Percentiles rank a stretch among this genome's conserved stretches.
Conservation (phyloP, 2,888 invertebrate genomes). For the Trissolcus brochymenae region DNA sequence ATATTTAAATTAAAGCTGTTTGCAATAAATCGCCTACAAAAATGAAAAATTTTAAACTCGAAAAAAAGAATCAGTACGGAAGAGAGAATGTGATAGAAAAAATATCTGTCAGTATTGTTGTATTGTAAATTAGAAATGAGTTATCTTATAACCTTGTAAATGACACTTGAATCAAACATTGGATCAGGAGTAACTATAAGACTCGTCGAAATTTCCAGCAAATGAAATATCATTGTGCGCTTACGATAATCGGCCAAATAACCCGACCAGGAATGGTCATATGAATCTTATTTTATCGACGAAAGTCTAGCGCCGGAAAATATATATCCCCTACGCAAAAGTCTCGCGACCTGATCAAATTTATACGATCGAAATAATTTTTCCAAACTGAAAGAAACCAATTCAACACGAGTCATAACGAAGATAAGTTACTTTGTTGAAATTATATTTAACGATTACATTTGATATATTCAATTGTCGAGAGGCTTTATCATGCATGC, state of each 20-base stretch:
- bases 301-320: conserved; percentile 43
- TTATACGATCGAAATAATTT: conserved; percentile 52
- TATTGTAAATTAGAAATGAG: too few relatives aligned
- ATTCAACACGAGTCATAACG: conserved; percentile 42
- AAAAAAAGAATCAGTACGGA: too few relatives aligned
- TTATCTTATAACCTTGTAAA: too few relatives aligned
- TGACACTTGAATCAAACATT: neutral
- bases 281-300: conserved; percentile 57
- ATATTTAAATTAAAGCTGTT: too few relatives aligned
- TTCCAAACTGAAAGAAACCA: conserved; percentile 54
- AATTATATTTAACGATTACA: conserved; percentile 30
- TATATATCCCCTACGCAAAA: conserved; percentile 49
- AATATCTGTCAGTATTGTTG: too few relatives aligned
- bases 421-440: conserved; percentile 31
- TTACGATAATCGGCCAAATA: conserved; percentile 51
- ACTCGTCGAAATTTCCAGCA: conserved; percentile 34
- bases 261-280: conserved; percentile 47
- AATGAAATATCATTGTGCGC: conserved; percentile 31
- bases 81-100: too few relatives aligned
- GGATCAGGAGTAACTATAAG: conserved; percentile 2
- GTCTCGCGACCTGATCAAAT: conserved; percentile 36
- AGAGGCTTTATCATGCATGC: conserved; percentile 2
- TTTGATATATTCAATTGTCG: conserved; percentile 20
- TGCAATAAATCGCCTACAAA: too few relatives aligned
- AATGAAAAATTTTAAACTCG: too few relatives aligned